Conservation (phyloP, 2,113 vertebrate species). For the Sturnira hondurensis region DNA sequence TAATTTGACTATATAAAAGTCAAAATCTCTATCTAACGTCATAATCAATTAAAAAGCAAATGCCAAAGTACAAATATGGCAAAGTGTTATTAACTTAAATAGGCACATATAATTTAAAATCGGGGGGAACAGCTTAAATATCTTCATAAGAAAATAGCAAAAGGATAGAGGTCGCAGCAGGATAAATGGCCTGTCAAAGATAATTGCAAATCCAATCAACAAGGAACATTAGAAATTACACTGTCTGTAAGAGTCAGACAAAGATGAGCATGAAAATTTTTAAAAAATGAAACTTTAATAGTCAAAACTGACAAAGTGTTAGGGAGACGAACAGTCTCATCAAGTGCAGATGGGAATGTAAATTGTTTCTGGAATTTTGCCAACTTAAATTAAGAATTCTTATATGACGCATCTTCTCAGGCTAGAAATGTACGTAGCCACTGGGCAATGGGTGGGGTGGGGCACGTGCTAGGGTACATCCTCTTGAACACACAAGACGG, state of each 20-base stretch:
- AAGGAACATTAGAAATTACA: too few species aligned
- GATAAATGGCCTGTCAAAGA: background rate
- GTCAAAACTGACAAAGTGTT: background rate
- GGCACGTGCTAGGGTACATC: background rate
- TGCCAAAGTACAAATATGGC: background rate
- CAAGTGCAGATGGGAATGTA: background rate
- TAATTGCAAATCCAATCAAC: background rate
- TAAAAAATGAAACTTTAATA: background rate
- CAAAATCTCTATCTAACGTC: background rate
- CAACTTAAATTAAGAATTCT: background rate
- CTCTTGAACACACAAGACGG: background rate
- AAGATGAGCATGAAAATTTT: background rate
- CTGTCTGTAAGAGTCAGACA: background rate
- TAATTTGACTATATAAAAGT: background rate
- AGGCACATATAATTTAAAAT: background rate
- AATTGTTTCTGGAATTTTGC: background rate
- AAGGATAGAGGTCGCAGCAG: background rate
- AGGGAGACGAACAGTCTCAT: background rate
- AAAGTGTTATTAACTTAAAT: background rate
- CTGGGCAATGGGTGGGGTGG: background rate
- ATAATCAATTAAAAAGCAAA: background rate
- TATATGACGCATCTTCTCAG: background rate
- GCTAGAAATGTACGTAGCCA: background rate
- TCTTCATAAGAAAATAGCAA: background rate
- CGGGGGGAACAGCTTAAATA: background rate